A percentile compares a stretch with the other conserved stretches of the same genome.
These are phyloP conservation scores for Pterocles burchelli DNA, from an alignment of 2,113 vertebrate species.

Conservation along the genomic window DNA sequence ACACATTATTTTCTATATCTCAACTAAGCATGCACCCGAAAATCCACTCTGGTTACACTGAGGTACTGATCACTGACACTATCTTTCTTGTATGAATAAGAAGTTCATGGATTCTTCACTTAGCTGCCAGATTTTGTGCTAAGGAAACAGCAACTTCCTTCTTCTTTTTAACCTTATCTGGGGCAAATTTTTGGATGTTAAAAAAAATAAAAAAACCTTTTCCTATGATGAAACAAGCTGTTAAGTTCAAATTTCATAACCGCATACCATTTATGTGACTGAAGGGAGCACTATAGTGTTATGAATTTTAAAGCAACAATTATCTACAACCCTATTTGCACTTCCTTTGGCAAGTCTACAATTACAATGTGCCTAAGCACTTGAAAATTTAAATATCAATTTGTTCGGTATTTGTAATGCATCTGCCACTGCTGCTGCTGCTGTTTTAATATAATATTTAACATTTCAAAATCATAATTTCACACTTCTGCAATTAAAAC, in stretches of 20 bases:
- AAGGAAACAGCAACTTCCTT: neutral
- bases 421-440: slow-evolving; percentile 15
- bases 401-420: slow-evolving; percentile 38
- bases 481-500: neutral
- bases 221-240: slow-evolving; percentile 21
- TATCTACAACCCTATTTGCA: slow-evolving; percentile 57
- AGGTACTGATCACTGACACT: neutral
- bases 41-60: neutral
- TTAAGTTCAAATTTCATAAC: slow-evolving; percentile 58
- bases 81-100: neutral
- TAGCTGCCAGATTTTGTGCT: slow-evolving; percentile 31
- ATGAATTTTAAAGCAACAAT: slow-evolving; percentile 67
- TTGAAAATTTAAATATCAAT: slow-evolving; percentile 63
- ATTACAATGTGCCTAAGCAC: slow-evolving; percentile 61
- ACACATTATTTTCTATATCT: slow-evolving; percentile 23
- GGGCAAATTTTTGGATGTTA: neutral
- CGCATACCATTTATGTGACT: slow-evolving; percentile 38
- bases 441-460: slow-evolving; percentile 7
- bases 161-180: slow-evolving; percentile 3
- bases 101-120: slow-evolving; percentile 8
- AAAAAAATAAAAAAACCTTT: slow-evolving; percentile 6
- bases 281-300: slow-evolving; percentile 46
- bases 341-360: slow-evolving; percentile 64
- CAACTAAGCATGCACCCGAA: slow-evolving; percentile 14
- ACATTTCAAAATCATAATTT: neutral